A percentile compares a stretch with the other conserved stretches of the same genome.
phyloP scores from a whole-genome alignment of 2,888 invertebrate species.

The Amorpha juglandis region DNA sequence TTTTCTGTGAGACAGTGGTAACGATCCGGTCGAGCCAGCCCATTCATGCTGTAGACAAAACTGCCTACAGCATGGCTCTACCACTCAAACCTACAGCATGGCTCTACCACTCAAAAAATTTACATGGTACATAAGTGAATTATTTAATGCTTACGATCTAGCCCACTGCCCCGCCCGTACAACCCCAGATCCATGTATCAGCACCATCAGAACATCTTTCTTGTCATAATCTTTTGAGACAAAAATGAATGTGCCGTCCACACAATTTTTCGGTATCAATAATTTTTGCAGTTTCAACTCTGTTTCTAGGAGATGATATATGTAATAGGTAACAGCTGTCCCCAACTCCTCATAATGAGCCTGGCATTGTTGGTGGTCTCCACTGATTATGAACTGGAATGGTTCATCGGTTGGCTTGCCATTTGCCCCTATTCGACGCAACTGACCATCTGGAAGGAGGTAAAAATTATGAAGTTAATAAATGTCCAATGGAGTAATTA shows the following conservation, averaged over 20 bases:
- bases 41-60: too few relatives aligned
- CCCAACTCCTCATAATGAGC: constrained; percentile 89
- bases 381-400: constrained; percentile 87
- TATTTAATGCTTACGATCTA: constrained; percentile 83
- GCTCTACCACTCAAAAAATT: too few relatives aligned
- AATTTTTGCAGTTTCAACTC: constrained; percentile 81
- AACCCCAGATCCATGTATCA: constrained; percentile 92
- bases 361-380: constrained; percentile 87
- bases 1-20: too few relatives aligned
- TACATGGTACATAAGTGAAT: too few relatives aligned
- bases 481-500: background rate
- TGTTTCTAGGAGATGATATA: constrained; percentile 87
- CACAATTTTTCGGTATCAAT: constrained; percentile 83
- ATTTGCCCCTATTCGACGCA: constrained; percentile 83
- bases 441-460: constrained; percentile 82
- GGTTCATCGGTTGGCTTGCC: constrained; percentile 79
- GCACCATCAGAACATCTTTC: constrained; percentile 85
- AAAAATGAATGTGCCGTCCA: constrained; percentile 87
- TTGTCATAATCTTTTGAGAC: constrained; percentile 85
- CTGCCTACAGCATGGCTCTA: too few relatives aligned
- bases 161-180: constrained; percentile 94
- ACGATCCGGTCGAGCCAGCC: too few relatives aligned
- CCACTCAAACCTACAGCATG: too few relatives aligned
- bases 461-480: constrained; percentile 17
- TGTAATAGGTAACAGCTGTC: constrained; percentile 87